These are phyloP conservation scores for Tapirus indicus DNA, from an alignment of 2,797 vertebrate species.

Conservation along the genomic window DNA sequence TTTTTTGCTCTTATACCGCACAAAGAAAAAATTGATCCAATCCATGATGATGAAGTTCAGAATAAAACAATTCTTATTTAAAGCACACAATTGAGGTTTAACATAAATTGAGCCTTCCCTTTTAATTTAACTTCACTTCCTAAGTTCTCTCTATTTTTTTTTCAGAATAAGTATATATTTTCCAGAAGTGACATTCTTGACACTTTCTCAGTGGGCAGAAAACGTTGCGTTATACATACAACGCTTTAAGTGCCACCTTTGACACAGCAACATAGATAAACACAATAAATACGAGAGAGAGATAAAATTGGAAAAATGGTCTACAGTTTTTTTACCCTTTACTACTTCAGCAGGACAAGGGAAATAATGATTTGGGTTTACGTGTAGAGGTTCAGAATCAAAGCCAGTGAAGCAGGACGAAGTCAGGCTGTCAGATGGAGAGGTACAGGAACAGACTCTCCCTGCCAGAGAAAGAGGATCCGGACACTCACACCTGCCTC, in stretches of 20 bases:
- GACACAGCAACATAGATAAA: background rate
- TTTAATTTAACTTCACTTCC: slow-evolving; percentile 29
- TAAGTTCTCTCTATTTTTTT: background rate
- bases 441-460: background rate
- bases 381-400: slow-evolving; percentile 16
- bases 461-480: background rate
- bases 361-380: background rate
- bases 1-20: background rate
- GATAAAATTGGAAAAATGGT: background rate
- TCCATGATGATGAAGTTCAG: background rate
- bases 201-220: slow-evolving; percentile 18
- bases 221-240: background rate
- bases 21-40: background rate
- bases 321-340: background rate
- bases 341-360: background rate
- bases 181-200: background rate
- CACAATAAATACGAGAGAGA: background rate
- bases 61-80: slow-evolving; percentile 20
- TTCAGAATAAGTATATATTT: background rate
- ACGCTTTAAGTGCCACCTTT: background rate
- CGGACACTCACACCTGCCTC: background rate
- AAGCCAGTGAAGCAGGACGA: background rate
- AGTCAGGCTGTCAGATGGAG: background rate
- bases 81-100: background rate
- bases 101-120: background rate